phyloP scores from a whole-genome alignment of 2,797 vertebrate genomes.

The Helostoma temminkii region DNA sequence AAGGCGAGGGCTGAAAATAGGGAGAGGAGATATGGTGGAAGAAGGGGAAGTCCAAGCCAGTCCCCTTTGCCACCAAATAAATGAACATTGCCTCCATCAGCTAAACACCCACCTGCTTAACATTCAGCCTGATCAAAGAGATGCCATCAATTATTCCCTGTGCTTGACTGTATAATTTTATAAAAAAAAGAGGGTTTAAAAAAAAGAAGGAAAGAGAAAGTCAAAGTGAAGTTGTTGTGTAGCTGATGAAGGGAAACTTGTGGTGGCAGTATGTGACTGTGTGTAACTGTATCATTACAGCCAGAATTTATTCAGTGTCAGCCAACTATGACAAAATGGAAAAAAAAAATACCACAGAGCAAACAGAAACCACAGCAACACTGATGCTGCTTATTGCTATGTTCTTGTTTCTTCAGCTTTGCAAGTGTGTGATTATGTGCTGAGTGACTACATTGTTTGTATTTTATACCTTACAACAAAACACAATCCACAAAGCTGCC shows the following conservation, averaged over 20 bases:
- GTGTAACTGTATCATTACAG: constrained; percentile 39
- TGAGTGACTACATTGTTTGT: constrained; percentile 58
- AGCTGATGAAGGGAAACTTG: constrained; percentile 33
- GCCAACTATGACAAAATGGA: constrained; percentile 25
- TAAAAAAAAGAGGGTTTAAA: constrained; percentile 24
- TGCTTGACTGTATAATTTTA: constrained; percentile 28
- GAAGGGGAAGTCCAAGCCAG: constrained; percentile 20
- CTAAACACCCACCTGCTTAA: constrained; percentile 56
- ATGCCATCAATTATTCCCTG: constrained; percentile 53
- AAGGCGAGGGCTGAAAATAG: constrained; percentile 20
- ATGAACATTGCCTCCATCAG: constrained; percentile 57
- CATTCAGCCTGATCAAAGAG: constrained; percentile 37
- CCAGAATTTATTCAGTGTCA: constrained; percentile 39
- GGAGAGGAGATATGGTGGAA: constrained; percentile 30
- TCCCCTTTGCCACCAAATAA: constrained; percentile 1
- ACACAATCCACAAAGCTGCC: constrained; percentile 27
- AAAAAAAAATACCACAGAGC: constrained; percentile 26
- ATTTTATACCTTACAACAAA: constrained; percentile 47
- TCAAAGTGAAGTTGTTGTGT: constrained; percentile 9
- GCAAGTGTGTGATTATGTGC: constrained; percentile 64
- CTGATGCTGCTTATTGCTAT: constrained; percentile 61
- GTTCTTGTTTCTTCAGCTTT: constrained; percentile 65
- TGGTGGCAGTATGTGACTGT: constrained; percentile 51
- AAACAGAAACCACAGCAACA: constrained; percentile 33
- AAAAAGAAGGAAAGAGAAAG: constrained; percentile 1